These are phyloP conservation scores for Epistrophe eligans DNA, from an alignment of 2,888 invertebrate genomes.

Conservation along the genomic window DNA sequence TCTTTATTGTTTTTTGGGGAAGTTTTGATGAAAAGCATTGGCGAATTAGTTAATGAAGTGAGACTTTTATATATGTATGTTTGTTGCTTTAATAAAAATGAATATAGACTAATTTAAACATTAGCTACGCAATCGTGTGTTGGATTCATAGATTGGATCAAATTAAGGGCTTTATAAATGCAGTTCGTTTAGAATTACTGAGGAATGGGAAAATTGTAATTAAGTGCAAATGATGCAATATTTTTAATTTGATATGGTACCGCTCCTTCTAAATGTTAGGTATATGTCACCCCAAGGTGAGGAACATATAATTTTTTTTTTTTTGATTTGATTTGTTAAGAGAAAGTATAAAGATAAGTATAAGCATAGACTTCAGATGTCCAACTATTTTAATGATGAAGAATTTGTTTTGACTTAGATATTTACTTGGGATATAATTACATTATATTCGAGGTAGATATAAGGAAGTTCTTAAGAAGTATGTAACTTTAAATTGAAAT, in stretches of 20 bases:
- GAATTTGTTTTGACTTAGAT: no score
- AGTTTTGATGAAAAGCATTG: conserved; percentile 31
- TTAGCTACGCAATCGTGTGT: conserved; percentile 21
- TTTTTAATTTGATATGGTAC: not conserved
- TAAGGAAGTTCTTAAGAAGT: no score
- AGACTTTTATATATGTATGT: not conserved
- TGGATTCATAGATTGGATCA: not conserved
- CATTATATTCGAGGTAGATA: no score
- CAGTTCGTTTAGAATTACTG: not conserved
- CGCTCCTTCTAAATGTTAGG: not conserved
- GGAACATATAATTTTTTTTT: not conserved
- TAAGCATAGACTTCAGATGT: no score
- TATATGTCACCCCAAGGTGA: not conserved
- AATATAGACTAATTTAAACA: not conserved
- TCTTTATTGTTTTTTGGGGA: conserved; percentile 9
- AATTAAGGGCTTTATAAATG: not conserved
- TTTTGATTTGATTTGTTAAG: no score
- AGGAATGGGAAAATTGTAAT: not conserved
- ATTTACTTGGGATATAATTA: no score
- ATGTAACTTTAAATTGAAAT: no score
- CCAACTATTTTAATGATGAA: no score
- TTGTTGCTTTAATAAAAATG: not conserved
- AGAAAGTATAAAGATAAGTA: no score
- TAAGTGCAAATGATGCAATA: not conserved
- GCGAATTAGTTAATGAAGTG: conserved; percentile 55